A percentile compares a stretch with the other conserved stretches of the same genome.
phyloP scores from a whole-genome alignment of 2,113 vertebrate species.

The Acrocephalus kingi region DNA sequence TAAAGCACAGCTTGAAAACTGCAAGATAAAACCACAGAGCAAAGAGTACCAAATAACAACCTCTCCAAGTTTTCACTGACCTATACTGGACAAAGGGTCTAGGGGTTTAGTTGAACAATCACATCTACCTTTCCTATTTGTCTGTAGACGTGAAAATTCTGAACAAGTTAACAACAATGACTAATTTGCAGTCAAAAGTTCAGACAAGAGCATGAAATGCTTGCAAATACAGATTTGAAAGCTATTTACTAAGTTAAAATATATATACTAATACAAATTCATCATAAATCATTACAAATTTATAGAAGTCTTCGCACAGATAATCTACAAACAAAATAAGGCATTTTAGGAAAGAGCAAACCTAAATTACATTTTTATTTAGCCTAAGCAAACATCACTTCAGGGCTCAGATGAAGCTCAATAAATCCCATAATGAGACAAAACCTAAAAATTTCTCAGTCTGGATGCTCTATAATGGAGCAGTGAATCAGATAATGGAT shows the following conservation, averaged over 20 bases:
- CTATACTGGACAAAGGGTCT: neutral
- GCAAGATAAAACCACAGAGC: neutral
- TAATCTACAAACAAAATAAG: neutral
- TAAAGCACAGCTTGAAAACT: neutral
- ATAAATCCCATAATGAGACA: neutral
- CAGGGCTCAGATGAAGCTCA: neutral
- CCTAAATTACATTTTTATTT: neutral
- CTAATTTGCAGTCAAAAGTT: neutral
- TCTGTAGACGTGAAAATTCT: neutral
- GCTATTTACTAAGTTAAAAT: neutral
- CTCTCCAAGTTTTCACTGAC: neutral
- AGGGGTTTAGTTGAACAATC: neutral
- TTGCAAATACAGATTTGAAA: neutral
- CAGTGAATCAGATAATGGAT: neutral
- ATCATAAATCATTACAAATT: neutral
- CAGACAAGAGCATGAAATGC: neutral
- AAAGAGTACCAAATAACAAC: neutral
- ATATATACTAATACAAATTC: neutral
- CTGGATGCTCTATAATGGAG: neutral
- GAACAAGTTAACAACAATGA: neutral
- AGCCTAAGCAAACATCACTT: neutral
- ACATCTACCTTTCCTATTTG: neutral
- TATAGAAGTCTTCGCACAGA: neutral
- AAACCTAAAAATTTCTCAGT: neutral
- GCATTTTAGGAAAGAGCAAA: neutral